Conservation (phyloP, 1,140 invertebrate genomes). For the Sycophaga agraensis region DNA sequence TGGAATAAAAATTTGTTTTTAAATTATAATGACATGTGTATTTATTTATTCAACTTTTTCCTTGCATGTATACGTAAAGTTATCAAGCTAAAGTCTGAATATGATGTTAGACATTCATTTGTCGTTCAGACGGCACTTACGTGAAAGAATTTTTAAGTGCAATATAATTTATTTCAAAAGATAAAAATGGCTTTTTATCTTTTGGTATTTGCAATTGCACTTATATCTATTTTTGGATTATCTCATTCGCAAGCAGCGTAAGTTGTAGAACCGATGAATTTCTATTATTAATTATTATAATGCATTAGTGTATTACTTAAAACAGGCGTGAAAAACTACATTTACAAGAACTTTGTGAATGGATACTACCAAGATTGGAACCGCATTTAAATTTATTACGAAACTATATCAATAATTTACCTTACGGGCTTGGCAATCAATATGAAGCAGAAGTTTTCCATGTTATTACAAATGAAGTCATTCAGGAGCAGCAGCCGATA, state of each 20-base stretch:
- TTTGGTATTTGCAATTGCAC: conserved; percentile 27
- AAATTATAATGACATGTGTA: conserved; percentile 12
- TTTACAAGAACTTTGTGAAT: no score
- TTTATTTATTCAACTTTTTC: neutral
- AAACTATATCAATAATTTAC: no score
- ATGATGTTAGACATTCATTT: conserved; percentile 12
- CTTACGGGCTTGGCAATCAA: no score
- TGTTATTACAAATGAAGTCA: no score
- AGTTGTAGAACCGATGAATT: conserved; percentile 15
- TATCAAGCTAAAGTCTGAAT: no score
- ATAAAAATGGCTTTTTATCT: conserved; percentile 38
- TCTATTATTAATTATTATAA: neutral
- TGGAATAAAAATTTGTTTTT: conserved; percentile 27
- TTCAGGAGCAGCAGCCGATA: no score
- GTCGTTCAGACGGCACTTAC: conserved; percentile 12
- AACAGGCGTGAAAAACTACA: conserved; percentile 21
- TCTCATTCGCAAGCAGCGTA: conserved; percentile 27
- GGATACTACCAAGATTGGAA: no score
- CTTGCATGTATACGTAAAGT: neutral
- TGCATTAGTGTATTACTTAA: neutral
- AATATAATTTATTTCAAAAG: conserved; percentile 24
- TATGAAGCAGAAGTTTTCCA: no score
- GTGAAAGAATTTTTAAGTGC: conserved; percentile 11
- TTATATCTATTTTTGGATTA: conserved; percentile 39
- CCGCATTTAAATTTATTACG: no score